Evolutionary conservation across 2,113 vertebrate species (phyloP).

Genomic region (Scartelaos histophorus): DNA sequence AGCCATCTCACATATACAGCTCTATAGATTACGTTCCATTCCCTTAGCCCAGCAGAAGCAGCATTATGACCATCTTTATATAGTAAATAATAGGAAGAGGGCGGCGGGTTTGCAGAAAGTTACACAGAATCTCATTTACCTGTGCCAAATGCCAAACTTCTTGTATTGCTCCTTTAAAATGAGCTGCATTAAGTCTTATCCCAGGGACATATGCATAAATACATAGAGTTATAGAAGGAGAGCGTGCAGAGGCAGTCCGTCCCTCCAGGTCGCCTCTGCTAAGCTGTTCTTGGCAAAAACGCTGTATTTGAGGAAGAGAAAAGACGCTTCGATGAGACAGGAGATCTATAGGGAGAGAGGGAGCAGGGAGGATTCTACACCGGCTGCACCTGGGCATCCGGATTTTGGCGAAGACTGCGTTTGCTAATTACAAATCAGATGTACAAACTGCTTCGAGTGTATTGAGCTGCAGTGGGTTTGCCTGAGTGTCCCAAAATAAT

Average conservation of each 20-base stretch:
- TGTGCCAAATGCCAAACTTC: neutral
- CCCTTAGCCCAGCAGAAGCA: neutral
- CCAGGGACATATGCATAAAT: constrained; percentile 7
- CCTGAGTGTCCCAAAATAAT: neutral
- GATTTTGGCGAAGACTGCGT: neutral
- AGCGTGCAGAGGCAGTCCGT: neutral
- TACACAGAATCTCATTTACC: constrained; percentile 5
- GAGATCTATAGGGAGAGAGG: neutral
- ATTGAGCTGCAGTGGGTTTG: neutral
- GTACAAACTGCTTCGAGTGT: neutral
- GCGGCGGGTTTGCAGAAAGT: neutral
- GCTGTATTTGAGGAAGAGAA: neutral
- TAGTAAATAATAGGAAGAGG: neutral
- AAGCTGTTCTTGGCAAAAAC: neutral
- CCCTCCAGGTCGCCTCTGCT: neutral
- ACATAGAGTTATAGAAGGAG: neutral
- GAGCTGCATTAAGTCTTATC: constrained; percentile 15
- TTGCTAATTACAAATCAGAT: constrained; percentile 5
- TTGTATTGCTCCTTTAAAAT: constrained; percentile 6
- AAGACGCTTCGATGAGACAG: neutral
- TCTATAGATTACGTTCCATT: neutral
- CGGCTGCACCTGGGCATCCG: neutral
- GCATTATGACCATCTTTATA: neutral
- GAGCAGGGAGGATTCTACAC: neutral
- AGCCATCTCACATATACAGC: neutral